phyloP scores from a whole-genome alignment of 2,113 vertebrate genomes.

The Helogale parvula region DNA sequence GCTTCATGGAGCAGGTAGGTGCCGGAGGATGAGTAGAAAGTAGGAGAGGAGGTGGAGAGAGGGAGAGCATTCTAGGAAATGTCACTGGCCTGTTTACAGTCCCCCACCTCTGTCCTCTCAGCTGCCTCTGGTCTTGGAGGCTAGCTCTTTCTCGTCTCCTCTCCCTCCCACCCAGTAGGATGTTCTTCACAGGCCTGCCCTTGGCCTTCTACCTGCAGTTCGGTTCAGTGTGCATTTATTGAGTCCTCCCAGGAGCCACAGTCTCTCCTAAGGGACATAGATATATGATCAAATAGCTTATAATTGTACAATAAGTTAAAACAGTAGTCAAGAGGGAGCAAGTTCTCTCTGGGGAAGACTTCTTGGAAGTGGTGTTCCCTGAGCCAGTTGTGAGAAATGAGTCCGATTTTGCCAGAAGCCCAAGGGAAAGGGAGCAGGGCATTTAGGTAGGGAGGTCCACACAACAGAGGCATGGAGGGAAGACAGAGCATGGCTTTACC shows the following conservation, averaged over 20 bases:
- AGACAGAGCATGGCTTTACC: neutral
- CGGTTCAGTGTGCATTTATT: neutral
- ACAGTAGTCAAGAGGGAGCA: neutral
- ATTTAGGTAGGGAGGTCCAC: neutral
- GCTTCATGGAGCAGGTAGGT: neutral
- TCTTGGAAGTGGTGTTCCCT: neutral
- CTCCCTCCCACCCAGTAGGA: neutral
- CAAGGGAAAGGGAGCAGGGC: neutral
- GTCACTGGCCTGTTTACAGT: neutral
- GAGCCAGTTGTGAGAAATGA: neutral
- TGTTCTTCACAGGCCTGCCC: neutral
- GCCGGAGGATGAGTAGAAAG: too few species aligned
- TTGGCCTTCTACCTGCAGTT: neutral
- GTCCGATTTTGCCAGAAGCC: slow-evolving; percentile 5
- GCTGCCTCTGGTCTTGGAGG: neutral
- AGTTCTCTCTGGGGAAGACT: neutral
- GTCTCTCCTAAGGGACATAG: neutral
- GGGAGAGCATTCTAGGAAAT: neutral
- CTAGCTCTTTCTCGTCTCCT: neutral
- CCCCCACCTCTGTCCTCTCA: neutral
- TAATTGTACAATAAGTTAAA: neutral
- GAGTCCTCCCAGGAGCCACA: neutral
- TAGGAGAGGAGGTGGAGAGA: neutral
- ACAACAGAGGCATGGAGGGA: neutral
- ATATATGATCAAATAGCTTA: neutral